Evolutionary conservation across 2,113 vertebrate species (phyloP), one percentile per base, ranked within the genome.

Genomic region (Pygathrix nemaeus): DNA sequence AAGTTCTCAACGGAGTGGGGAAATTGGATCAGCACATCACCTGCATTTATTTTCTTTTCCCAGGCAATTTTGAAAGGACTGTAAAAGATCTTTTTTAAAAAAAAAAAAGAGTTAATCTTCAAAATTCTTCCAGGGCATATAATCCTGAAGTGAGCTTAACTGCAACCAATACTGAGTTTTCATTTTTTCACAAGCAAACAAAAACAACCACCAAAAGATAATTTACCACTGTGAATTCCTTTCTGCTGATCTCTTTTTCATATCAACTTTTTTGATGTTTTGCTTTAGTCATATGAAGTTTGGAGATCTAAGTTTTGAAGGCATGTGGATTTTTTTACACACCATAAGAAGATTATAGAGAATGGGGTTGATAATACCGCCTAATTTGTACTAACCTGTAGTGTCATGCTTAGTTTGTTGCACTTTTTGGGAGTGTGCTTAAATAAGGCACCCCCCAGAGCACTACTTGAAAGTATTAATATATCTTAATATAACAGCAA

Each of bases 41-140:
- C 98, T 99, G 98, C 59, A 6, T 92, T 96, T 98, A 84, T 96
- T 98, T 98, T 97, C 94, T 96, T 98, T 99, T 99, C 98, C 98
- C 98, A 99, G 97, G 98, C 96, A 96, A 90, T 92, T 97, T 97
- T 96, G 96, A 98, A 98, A 98, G 93, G 61, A 61, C 17, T 64
- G 96, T 93, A 96, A 98, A 94, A 98, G 97, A 97, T 98, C 97
- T 96, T 97, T 96, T n/a, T n/a, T n/a, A 50, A 50, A 50, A 48
- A 48, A 48, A 13, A 93, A 94, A 97, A 48, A 79, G 96, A 96
- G 68, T 92, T 97, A 98, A 98, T 98, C 97, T 97, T 98, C 97
- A 96, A 98, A 98, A 98, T 98, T 98, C 95, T 97, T 96, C 94
- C 98, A 85, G 88, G 85, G 75, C 93, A 98, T 98, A 98, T 97